Percentiles rank a stretch among this genome's conserved stretches.
Conservation (phyloP, 2,797 vertebrate genomes). For the Glossophaga mutica region DNA sequence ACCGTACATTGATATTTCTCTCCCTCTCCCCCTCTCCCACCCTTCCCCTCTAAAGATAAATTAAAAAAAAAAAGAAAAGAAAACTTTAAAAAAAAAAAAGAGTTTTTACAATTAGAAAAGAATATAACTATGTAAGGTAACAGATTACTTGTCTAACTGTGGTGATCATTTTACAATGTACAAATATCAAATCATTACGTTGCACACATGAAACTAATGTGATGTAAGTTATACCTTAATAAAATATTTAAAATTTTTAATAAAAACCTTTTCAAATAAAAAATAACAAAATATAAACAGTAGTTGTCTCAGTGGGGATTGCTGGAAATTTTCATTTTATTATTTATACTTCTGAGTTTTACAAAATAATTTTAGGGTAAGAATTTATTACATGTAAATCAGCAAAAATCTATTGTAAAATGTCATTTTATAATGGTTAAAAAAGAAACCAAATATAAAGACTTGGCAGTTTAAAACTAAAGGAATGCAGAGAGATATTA, state of each 20-base stretch:
- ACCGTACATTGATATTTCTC: too few relatives aligned
- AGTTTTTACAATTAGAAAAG: background rate
- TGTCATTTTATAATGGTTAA: background rate
- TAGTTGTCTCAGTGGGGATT: background rate
- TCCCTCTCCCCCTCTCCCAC: too few relatives aligned
- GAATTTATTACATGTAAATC: background rate
- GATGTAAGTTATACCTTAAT: background rate
- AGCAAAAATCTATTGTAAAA: background rate
- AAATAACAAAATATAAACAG: background rate
- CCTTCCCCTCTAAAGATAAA: too few relatives aligned
- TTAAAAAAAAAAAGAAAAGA: too few relatives aligned
- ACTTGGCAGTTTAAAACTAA: background rate
- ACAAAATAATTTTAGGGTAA: background rate
- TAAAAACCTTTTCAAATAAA: background rate
- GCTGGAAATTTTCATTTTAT: background rate
- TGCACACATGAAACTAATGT: background rate
- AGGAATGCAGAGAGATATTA: background rate
- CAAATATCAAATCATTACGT: background rate
- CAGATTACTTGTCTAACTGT: background rate
- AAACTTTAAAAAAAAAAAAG: too few relatives aligned
- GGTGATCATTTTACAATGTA: background rate
- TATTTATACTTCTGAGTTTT: background rate
- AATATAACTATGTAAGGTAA: background rate
- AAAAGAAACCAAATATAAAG: background rate
- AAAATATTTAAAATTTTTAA: background rate